phyloP scores from a whole-genome alignment of 2,113 vertebrate genomes.

The Psettodes erumei region DNA sequence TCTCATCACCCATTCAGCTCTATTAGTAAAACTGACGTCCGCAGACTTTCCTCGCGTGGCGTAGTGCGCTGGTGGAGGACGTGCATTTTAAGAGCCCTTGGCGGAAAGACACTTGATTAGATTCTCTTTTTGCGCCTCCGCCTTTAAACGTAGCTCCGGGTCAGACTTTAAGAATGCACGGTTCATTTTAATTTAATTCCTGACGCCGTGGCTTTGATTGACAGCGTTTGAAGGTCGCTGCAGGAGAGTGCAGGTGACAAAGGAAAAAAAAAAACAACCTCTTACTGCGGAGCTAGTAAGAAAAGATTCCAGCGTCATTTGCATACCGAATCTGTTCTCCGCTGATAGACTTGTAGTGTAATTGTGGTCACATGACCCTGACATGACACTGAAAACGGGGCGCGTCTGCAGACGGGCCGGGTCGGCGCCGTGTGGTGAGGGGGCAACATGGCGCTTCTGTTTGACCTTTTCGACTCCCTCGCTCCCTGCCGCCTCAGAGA shows the following conservation, averaged over 20 bases:
- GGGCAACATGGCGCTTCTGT: background rate
- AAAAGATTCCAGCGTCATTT: conserved; percentile 26
- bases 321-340: conserved; percentile 30
- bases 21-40: conserved; percentile 14
- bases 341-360: background rate
- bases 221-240: conserved; percentile 50
- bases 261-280: conserved; percentile 7
- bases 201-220: conserved; percentile 47
- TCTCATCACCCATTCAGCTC: conserved; percentile 9
- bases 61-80: background rate
- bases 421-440: background rate
- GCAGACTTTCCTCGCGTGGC: conserved; percentile 18
- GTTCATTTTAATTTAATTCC: conserved; percentile 57
- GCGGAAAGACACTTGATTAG: conserved; percentile 52
- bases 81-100: conserved; percentile 35
- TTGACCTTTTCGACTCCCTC: conserved; percentile 1
- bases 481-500: background rate
- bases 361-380: conserved; percentile 3
- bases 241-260: conserved; percentile 29
- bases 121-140: conserved; percentile 36
- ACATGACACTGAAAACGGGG: conserved; percentile 18
- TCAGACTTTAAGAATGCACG: conserved; percentile 35
- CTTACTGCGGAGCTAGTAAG: conserved; percentile 1
- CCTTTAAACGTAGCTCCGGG: conserved; percentile 54
- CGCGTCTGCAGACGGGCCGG: background rate